Base-by-base conservation (phyloP, 2,113 vertebrate species). In the Neomonachus schauinslandi region DNA sequence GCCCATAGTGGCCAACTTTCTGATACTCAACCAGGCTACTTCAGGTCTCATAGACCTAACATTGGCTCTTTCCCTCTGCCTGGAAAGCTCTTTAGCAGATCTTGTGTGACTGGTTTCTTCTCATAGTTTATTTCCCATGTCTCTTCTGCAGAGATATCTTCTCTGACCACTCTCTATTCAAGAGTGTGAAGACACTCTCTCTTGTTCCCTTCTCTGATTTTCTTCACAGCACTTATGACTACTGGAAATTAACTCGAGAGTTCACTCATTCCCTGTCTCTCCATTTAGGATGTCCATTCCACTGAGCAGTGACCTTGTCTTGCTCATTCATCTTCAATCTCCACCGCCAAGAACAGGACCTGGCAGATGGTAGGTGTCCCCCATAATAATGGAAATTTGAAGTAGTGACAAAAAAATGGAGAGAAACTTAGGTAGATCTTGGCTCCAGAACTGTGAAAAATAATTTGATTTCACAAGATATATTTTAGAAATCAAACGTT, bases 401-500 rank as follows among this genome's bases (percentile, higher is more conserved):
- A 51, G 28, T 79, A 31, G 71, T 49, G 28, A 65, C 14, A 1
- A 80, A 57, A 81, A 63, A 42, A 69, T 59, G 5, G 36, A 85
- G 42, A 14, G 15, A 36, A 55, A 87, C 9, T 80, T 55, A 61
- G 18, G 77, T 82, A 92, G 49, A 79, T 84, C 80, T 92, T 61
- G 55, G 18, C 72, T 84, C 55, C 51, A 65, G 51, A 92, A 57
- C 26, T 21, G 3, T 88, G 57, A 95, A 95, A 93, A 89, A 49
- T 51, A n/a, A 63, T 94, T 90, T 2, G 22, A 7, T 77, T 72
- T 93, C 57, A 71, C 42, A 84, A 65, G 7, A 39, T 88, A 36
- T 13, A 83, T 90, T 94, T 97, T 86, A 95, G 89, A 89, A 91
- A 46, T 89, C 80, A 79, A 57, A 59, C 79, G 11, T 59, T 95